Percentiles rank a stretch among this genome's conserved stretches.
Evolutionary conservation across 2,113 vertebrate genomes (phyloP).

Genomic region (Redunca redunca): DNA sequence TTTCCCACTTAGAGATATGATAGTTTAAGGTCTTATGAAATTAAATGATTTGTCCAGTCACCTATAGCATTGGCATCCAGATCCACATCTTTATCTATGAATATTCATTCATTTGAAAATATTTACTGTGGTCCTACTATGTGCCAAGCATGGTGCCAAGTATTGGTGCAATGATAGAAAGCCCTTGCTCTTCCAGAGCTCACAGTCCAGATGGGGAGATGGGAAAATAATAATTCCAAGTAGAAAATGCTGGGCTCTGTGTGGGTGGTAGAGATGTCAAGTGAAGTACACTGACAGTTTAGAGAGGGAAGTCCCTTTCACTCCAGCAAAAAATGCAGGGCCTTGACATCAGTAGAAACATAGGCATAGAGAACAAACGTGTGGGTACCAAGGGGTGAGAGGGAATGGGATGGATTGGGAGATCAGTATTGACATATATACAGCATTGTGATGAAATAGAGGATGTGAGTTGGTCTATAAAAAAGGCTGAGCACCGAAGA

Average conservation of each 20-base stretch:
- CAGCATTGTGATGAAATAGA: not conserved
- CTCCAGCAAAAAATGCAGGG: not conserved
- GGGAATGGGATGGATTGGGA: not conserved
- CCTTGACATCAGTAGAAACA: not conserved
- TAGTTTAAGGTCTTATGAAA: not conserved
- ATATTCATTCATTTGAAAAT: not conserved
- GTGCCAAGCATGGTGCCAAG: not conserved
- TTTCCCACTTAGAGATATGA: not conserved
- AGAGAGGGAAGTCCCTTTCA: not conserved
- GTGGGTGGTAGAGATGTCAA: not conserved
- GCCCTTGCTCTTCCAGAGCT: not conserved
- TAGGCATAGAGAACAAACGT: not conserved
- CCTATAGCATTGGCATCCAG: not conserved
- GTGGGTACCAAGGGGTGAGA: not conserved
- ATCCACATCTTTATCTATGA: not conserved
- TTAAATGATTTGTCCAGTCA: not conserved
- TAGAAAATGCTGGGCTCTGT: not conserved
- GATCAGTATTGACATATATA: not conserved
- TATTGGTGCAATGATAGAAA: not conserved
- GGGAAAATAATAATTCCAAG: not conserved
- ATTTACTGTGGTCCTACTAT: not conserved
- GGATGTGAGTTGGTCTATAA: no score
- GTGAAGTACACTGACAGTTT: not conserved
- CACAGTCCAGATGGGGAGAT: not conserved
- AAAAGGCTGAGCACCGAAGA: no score